These are phyloP conservation scores for Euproctis similis DNA, from an alignment of 2,888 invertebrate species.

Conservation along the genomic window DNA sequence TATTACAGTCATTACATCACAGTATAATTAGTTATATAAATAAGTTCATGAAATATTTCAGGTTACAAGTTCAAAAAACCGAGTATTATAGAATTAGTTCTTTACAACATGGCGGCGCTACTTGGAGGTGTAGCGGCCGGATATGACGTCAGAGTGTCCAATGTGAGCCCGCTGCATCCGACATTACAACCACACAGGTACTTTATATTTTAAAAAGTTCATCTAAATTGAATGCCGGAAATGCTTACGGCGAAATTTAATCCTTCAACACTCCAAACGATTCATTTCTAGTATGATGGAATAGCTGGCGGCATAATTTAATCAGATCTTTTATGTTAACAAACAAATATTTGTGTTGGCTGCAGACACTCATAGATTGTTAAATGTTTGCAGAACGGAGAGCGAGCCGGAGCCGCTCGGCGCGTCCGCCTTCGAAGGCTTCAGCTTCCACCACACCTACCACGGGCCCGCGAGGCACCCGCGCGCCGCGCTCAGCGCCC, in stretches of 20 bases:
- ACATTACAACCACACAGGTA: constrained; percentile 83
- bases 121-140: constrained; percentile 94
- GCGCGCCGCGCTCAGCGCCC: constrained; percentile 76
- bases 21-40: too few relatives aligned
- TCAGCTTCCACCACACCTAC: constrained; percentile 89
- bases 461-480: constrained; percentile 89
- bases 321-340: too few relatives aligned
- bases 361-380: too few relatives aligned
- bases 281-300: too few relatives aligned
- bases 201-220: too few relatives aligned
- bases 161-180: constrained; percentile 89
- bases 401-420: constrained; percentile 47
- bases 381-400: constrained; percentile 57
- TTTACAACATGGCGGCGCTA: constrained; percentile 94
- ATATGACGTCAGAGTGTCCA: constrained; percentile 92
- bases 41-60: too few relatives aligned
- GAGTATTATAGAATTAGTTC: constrained; percentile 83
- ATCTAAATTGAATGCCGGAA: too few relatives aligned
- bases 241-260: constrained; percentile 9
- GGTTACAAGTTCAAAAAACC: constrained; percentile 80
- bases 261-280: too few relatives aligned
- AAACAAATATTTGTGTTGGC: too few relatives aligned
- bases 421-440: constrained; percentile 46
- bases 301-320: too few relatives aligned
- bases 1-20: too few relatives aligned